Conservation (phyloP, 2,888 invertebrate species). For the Ischnura elegans region DNA sequence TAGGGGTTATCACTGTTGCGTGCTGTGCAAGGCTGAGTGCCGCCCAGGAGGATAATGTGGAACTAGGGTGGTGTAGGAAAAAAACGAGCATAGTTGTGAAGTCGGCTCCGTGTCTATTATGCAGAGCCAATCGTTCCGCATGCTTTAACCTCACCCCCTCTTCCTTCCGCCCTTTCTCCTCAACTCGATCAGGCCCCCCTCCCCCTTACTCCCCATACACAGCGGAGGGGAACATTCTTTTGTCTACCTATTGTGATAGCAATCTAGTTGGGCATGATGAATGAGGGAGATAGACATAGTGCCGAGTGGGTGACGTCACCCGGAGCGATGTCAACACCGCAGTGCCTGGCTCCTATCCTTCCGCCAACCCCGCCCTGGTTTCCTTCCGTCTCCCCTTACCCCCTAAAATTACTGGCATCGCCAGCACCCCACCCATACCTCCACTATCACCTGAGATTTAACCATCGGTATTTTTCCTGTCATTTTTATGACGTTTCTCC, state of each 20-base stretch:
- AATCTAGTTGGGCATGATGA: slow-evolving; percentile 66
- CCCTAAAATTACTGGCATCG: not conserved
- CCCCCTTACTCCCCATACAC: not conserved
- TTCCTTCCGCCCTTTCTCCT: not conserved
- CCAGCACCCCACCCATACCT: not conserved
- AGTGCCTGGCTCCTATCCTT: not conserved
- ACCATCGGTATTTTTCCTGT: too few species aligned
- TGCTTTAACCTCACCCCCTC: slow-evolving; percentile 40
- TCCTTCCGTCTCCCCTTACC: too few species aligned
- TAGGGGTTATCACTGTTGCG: not conserved
- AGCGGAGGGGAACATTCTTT: not conserved
- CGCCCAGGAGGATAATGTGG: not conserved
- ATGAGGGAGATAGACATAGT: slow-evolving; percentile 63
- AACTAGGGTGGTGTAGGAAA: too few species aligned
- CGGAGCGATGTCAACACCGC: slow-evolving; percentile 57
- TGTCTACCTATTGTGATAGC: slow-evolving; percentile 64
- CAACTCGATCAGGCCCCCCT: not conserved
- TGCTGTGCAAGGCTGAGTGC: not conserved
- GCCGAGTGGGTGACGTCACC: slow-evolving; percentile 55
- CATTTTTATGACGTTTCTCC: too few species aligned
- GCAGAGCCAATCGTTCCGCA: slow-evolving; percentile 56
- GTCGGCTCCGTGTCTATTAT: slow-evolving; percentile 24
- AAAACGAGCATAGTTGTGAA: slow-evolving; percentile 5
- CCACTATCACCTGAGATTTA: too few species aligned
- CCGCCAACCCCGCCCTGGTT: not conserved